Evolutionary conservation across 2,113 vertebrate species (phyloP).

Genomic region (Hyaena hyaena): DNA sequence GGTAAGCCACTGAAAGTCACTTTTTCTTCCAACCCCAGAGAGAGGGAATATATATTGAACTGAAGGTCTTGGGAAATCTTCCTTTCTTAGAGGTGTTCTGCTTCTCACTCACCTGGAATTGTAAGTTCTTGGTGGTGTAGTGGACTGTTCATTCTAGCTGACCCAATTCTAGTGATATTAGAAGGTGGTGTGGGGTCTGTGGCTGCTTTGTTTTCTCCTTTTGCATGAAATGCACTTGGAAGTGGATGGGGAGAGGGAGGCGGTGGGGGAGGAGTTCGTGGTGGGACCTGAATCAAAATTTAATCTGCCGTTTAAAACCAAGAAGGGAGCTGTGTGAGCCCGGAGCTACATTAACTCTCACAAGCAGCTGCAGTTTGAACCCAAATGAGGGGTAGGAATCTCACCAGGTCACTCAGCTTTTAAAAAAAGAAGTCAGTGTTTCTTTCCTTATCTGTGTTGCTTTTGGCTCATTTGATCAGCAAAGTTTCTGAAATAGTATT

Average conservation of each 20-base stretch:
- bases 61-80: not conserved
- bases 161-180: no score
- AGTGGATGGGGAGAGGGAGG: not conserved
- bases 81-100: not conserved
- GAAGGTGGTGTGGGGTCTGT: not conserved
- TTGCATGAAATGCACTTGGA: not conserved
- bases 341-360: not conserved
- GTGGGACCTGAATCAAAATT: not conserved
- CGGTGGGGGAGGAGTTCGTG: not conserved
- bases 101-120: not conserved
- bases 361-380: not conserved
- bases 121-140: fast-evolving
- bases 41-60: not conserved
- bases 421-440: constrained; percentile 5
- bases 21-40: not conserved
- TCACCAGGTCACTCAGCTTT: not conserved
- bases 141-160: not conserved
- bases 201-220: not conserved
- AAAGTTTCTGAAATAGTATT: constrained; percentile 48
- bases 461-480: constrained; percentile 59
- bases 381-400: not conserved
- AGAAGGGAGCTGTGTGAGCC: not conserved
- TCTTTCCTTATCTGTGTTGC: constrained; percentile 59
- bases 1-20: not conserved
- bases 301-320: constrained; percentile 36